Conservation (phyloP, 2,888 invertebrate genomes). For the Epirrita christyi region DNA sequence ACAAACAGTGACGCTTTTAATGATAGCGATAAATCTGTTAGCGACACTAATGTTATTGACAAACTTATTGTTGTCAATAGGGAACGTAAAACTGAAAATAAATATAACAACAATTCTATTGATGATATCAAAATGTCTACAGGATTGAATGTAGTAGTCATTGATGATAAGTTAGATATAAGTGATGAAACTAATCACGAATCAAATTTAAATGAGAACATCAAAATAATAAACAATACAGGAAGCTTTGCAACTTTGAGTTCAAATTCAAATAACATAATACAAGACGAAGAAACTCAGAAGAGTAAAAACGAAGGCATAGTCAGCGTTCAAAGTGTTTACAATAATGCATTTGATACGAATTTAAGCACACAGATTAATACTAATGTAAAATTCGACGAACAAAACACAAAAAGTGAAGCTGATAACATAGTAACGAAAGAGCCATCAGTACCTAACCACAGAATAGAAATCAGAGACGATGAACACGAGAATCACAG, state of each 20-base stretch:
- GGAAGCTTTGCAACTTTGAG: background rate
- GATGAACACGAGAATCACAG: conserved; percentile 22
- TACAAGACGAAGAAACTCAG: background rate
- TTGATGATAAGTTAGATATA: conserved; percentile 22
- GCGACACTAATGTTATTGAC: background rate
- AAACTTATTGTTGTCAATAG: background rate
- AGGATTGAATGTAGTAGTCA: conserved; percentile 8
- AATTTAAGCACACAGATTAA: conserved; percentile 1
- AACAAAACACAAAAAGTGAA: background rate
- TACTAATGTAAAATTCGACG: conserved; percentile 18
- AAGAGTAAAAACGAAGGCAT: background rate
- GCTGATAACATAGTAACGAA: conserved; percentile 7
- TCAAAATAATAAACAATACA: background rate
- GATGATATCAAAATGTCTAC: conserved; percentile 2
- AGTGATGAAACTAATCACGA: conserved; percentile 11
- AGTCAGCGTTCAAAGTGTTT: background rate
- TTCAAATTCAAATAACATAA: background rate
- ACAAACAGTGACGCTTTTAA: background rate
- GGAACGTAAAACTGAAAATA: conserved; percentile 3
- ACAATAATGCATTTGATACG: no score
- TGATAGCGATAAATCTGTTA: background rate
- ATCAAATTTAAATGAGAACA: background rate
- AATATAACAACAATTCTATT: background rate
- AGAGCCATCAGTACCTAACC: conserved; percentile 14
- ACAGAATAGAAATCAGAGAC: conserved; percentile 32